Percentiles rank a stretch among this genome's conserved stretches.
phyloP scores from a whole-genome alignment of 2,888 invertebrate species.

The Acanthopleura granulata region DNA sequence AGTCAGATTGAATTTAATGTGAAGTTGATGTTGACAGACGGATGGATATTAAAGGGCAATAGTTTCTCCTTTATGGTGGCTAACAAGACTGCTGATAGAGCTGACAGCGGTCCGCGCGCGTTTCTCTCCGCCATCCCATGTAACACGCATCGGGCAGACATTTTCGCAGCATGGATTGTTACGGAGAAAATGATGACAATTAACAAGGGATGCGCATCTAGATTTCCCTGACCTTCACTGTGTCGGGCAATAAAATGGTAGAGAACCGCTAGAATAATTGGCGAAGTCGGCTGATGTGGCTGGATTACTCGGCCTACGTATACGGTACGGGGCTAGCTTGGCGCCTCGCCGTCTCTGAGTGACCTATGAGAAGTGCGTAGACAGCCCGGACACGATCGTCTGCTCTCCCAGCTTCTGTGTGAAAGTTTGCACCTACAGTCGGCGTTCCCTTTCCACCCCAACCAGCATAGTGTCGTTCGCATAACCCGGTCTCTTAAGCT shows the following conservation, averaged over 20 bases:
- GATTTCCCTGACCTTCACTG: slow-evolving; percentile 1
- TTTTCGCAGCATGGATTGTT: not conserved
- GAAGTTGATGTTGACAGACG: too few species aligned
- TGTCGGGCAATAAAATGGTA: slow-evolving; percentile 13
- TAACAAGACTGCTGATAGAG: too few species aligned
- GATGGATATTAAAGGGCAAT: too few species aligned
- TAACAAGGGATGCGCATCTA: not conserved
- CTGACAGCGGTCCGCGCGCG: too few species aligned
- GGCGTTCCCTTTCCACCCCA: not conserved
- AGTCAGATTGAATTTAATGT: too few species aligned
- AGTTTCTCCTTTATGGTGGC: too few species aligned
- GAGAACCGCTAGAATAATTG: slow-evolving; percentile 4
- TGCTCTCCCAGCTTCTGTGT: not conserved
- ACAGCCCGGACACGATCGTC: not conserved
- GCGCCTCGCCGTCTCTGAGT: not conserved
- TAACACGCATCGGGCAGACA: too few species aligned
- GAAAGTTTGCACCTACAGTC: not conserved
- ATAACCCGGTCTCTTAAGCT: too few species aligned
- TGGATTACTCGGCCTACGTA: too few species aligned
- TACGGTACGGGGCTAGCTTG: not conserved
- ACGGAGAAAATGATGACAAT: slow-evolving; percentile 14
- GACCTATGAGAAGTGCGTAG: slow-evolving; percentile 1
- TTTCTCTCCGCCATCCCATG: too few species aligned
- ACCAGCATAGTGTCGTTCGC: too few species aligned
- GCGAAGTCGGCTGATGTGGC: too few species aligned